Base-by-base conservation (phyloP, 2,888 invertebrate genomes). In the Cephus rjabovi region DNA sequence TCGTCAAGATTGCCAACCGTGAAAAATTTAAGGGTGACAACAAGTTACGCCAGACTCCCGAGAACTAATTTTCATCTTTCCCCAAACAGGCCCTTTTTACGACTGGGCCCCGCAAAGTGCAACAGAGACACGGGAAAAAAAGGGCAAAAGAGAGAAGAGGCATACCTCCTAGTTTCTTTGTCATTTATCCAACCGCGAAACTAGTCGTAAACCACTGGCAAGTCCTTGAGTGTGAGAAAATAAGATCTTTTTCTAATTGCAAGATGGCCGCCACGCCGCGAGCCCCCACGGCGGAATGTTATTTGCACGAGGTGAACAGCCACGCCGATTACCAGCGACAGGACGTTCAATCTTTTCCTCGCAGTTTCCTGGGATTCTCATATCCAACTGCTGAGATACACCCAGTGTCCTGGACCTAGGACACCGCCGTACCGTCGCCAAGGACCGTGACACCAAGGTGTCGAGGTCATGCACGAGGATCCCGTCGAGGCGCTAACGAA, bases 171-270 rank as follows among this genome's bases (percentile, higher is more conserved):
- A 23, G 68, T 76, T 76, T 75, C 77, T 82, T 82, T 79, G 86
- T 86, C 88, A 86, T 86, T 87, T 82, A 83, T 82, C 79, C 85
- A 82, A 87, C 88, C 88, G 85, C 88, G 87, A 87, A 86, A 85
- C 86, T 85, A 87, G 84, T 85, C 83, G 81, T 84, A 82, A 87
- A 83, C 84, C 77, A 81, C 83, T 81, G 81, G 82, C 77, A 77
- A 81, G 84, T 82, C 85, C 83, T 83, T 82, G 82, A 81, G 79
- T 79, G 77, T 78, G 86, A 84, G 85, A 84, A 85, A 86, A 85
- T 84, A 84, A 81, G 83, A 77, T 82, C 79, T 80, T 85, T 56
- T 56, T 56, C 56, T 56, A 56, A 56, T 56, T 56, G 23, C 23
- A 56, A 56, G 56, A 56, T 23, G 56, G 56, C 23, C 56, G 56